A percentile compares a stretch with the other conserved stretches of the same genome.
These are phyloP conservation scores for Rattus rattus DNA, from an alignment of 2,113 vertebrate species.

Conservation along the genomic window DNA sequence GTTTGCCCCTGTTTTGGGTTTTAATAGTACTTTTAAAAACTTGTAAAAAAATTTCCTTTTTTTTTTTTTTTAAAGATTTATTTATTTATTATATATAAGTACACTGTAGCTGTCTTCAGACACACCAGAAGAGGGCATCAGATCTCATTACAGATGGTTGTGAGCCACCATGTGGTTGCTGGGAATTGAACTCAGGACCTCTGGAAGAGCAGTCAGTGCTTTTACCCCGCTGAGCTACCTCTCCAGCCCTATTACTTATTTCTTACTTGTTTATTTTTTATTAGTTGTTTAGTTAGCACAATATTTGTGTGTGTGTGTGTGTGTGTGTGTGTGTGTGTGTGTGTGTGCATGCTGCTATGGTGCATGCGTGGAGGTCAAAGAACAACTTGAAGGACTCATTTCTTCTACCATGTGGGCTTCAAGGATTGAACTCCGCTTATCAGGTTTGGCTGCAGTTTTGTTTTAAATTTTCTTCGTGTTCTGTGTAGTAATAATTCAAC, in stretches of 20 bases:
- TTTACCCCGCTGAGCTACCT: too few species aligned
- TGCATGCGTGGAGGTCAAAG: background rate
- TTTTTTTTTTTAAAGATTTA: too few species aligned
- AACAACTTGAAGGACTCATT: background rate
- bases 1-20: background rate
- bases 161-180: too few species aligned
- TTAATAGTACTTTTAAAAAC: background rate
- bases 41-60: background rate
- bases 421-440: background rate
- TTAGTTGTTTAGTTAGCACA: background rate
- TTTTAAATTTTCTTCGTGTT: slow-evolving; percentile 14
- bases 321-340: background rate
- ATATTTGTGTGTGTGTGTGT: background rate
- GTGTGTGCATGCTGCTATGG: background rate
- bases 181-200: too few species aligned
- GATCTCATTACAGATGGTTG: too few species aligned
- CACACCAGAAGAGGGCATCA: too few species aligned
- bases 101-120: too few species aligned
- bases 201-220: too few species aligned
- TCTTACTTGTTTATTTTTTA: background rate
- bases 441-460: background rate
- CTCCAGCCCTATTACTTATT: background rate
- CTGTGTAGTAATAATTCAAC: background rate
- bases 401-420: background rate
- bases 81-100: too few species aligned